Conservation (phyloP, 1,140 invertebrate species). For the Penaeus chinensis region DNA sequence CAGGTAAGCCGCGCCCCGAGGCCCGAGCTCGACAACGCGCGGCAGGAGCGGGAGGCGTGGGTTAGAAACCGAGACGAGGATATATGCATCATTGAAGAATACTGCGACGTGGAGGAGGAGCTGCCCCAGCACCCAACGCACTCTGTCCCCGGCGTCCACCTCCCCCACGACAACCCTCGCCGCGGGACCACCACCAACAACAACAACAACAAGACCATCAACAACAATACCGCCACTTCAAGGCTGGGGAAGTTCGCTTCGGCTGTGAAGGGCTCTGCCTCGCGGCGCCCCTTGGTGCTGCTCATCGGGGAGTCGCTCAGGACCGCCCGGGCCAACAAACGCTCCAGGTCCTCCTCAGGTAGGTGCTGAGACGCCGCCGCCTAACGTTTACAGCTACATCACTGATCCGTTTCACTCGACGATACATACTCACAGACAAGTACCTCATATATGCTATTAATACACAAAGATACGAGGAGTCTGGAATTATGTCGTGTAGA, state of each 20-base stretch:
- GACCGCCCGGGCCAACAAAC: no score
- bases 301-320: not conserved
- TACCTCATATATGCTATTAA: no score
- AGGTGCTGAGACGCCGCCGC: no score
- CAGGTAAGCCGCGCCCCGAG: not conserved
- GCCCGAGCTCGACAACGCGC: not conserved
- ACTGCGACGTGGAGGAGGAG: constrained; percentile 3
- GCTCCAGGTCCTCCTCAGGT: no score
- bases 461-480: no score
- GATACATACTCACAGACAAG: no score
- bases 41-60: not conserved
- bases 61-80: not conserved
- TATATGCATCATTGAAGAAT: constrained; percentile 35
- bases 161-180: not conserved
- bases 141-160: not conserved
- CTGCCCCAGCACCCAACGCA: not conserved
- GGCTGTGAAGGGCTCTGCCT: not conserved
- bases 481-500: no score
- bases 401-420: no score
- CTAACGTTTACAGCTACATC: no score
- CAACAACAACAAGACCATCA: not conserved
- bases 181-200: not conserved
- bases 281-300: constrained; percentile 30
- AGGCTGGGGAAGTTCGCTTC: no score
- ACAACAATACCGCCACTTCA: not conserved